Percentiles rank a stretch among this genome's conserved stretches.
These are phyloP conservation scores for Lophochroa leadbeateri DNA, from an alignment of 2,113 vertebrate species.

Conservation along the genomic window DNA sequence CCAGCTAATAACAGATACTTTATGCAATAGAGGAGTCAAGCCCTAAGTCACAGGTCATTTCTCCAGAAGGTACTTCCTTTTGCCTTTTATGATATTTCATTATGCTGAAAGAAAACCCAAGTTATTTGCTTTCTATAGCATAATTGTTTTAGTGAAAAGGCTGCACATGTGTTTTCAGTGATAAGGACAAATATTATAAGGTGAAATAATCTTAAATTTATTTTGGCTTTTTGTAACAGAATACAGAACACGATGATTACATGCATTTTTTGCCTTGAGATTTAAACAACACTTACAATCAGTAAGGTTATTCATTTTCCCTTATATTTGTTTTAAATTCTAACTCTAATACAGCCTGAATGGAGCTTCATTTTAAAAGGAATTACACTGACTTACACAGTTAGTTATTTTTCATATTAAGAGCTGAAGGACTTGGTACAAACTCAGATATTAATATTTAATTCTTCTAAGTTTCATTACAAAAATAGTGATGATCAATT, in stretches of 20 bases:
- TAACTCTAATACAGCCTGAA: background rate
- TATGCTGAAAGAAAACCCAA: background rate
- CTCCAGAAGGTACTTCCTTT: background rate
- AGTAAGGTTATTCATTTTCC: background rate
- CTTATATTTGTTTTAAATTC: background rate
- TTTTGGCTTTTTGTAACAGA: background rate
- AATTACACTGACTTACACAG: background rate
- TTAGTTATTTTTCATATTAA: background rate
- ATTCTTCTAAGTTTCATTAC: background rate
- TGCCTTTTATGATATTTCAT: background rate
- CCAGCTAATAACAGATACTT: background rate
- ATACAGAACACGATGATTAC: background rate
- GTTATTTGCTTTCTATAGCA: background rate
- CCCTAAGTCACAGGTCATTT: background rate
- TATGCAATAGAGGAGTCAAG: slow-evolving; percentile 1
- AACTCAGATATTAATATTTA: background rate
- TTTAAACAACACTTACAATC: background rate
- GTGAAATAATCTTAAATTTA: background rate
- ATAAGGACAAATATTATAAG: background rate
- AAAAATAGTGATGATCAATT: background rate
- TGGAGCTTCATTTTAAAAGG: background rate
- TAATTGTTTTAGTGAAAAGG: background rate
- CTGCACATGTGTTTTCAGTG: background rate
- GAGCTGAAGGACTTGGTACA: background rate
- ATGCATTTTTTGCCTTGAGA: background rate